Conservation (phyloP, 2,113 vertebrate species). For the Pagrus major region DNA sequence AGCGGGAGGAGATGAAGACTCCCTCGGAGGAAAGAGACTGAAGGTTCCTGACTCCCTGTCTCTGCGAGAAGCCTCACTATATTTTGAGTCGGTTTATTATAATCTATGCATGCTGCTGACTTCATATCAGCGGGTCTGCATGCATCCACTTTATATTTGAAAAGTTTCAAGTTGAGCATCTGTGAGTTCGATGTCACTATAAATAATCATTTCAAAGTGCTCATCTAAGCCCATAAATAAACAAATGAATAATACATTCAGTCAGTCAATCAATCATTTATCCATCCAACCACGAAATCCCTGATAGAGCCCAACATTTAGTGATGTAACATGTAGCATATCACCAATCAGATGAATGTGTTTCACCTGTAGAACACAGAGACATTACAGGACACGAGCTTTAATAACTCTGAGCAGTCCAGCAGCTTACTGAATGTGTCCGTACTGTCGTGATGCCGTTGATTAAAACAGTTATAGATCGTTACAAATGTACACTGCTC, state of each 20-base stretch:
- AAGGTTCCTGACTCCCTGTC: slow-evolving; percentile 39
- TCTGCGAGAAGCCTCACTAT: slow-evolving; percentile 15
- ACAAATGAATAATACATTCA: slow-evolving; percentile 37
- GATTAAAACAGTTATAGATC: not conserved
- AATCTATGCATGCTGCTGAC: slow-evolving; percentile 31
- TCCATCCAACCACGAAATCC: not conserved
- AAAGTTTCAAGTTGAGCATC: slow-evolving; percentile 13
- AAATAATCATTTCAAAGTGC: slow-evolving; percentile 30
- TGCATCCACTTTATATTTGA: slow-evolving; percentile 10
- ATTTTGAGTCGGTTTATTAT: slow-evolving; percentile 43
- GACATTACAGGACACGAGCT: not conserved
- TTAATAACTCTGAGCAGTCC: not conserved
- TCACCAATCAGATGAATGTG: not conserved
- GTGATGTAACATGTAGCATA: not conserved
- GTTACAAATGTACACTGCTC: not conserved
- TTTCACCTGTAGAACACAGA: not conserved
- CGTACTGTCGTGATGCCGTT: not conserved
- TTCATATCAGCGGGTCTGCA: slow-evolving; percentile 23
- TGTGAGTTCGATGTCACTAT: slow-evolving; percentile 33
- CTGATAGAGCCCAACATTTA: not conserved
- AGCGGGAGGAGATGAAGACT: slow-evolving; percentile 63
- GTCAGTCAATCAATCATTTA: slow-evolving; percentile 14
- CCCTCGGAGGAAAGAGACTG: slow-evolving; percentile 46
- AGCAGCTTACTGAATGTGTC: not conserved
- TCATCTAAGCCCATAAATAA: slow-evolving; percentile 24